phyloP scores from a whole-genome alignment of 2,888 invertebrate species.

The Clistopyga incitator region DNA sequence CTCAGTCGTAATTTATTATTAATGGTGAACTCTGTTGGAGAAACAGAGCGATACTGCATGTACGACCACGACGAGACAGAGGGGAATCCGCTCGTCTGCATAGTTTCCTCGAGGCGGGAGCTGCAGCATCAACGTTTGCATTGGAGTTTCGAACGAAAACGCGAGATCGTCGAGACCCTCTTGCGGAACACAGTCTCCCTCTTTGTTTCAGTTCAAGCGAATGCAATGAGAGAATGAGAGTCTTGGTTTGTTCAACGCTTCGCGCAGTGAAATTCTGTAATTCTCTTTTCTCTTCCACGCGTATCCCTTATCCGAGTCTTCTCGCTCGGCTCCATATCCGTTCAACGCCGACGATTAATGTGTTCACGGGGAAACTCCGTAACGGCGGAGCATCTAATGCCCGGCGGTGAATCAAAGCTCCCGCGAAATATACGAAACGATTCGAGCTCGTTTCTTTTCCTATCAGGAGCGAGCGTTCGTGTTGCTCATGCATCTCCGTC shows the following conservation, averaged over 20 bases:
- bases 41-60: constrained; percentile 39
- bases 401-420: constrained; percentile 58
- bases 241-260: constrained; percentile 9
- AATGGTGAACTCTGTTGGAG: constrained; percentile 57
- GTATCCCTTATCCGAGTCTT: constrained; percentile 6
- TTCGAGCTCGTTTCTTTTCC: constrained; percentile 27
- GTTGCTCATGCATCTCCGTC: no score
- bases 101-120: constrained; percentile 51
- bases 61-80: constrained; percentile 54
- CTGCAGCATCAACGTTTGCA: constrained; percentile 48
- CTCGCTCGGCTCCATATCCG: constrained; percentile 35
- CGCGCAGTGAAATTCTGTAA: constrained; percentile 59
- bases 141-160: constrained; percentile 49
- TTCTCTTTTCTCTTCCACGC: constrained; percentile 50
- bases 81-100: constrained; percentile 38
- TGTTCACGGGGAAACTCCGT: constrained; percentile 62
- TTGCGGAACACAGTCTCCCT: constrained; percentile 51
- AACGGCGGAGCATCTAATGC: constrained; percentile 64
- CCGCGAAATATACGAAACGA: constrained; percentile 58
- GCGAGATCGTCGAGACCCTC: constrained; percentile 48
- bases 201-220: constrained; percentile 55
- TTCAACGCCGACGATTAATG: constrained; percentile 62
- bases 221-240: not conserved
- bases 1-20: constrained; percentile 64
- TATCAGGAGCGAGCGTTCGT: not conserved